Conservation (phyloP, 2,797 vertebrate species). For the Rhinichthys osculus region DNA sequence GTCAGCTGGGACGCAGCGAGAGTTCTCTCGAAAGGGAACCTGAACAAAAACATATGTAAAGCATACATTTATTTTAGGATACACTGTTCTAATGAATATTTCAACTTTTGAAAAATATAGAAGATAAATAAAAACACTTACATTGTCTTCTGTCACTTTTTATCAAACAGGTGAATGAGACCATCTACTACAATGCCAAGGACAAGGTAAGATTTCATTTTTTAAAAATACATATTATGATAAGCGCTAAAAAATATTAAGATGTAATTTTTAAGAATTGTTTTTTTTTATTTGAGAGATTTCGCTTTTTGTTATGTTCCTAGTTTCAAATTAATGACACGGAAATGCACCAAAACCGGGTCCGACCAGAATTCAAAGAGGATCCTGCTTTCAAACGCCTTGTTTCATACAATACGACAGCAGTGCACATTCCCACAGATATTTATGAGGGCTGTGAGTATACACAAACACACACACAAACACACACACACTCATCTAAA, state of each 20-base stretch:
- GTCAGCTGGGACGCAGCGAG: not conserved
- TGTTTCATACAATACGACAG: conserved; percentile 91
- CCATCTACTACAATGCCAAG: conserved; percentile 57
- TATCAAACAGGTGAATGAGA: conserved; percentile 30
- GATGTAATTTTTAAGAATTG: not conserved
- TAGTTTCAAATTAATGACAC: conserved; percentile 85
- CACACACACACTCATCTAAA: not conserved
- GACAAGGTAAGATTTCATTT: conserved; percentile 37
- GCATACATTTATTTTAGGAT: not conserved
- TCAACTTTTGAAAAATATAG: not conserved
- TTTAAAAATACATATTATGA: not conserved
- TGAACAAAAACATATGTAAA: not conserved
- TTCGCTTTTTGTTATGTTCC: conserved; percentile 8
- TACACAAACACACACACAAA: conserved; percentile 31
- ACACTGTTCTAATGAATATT: not conserved
- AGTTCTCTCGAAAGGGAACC: not conserved
- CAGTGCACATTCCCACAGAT: conserved; percentile 96
- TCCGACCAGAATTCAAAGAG: conserved; percentile 85
- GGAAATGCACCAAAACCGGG: conserved; percentile 76
- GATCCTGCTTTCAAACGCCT: conserved; percentile 88
- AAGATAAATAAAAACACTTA: not conserved
- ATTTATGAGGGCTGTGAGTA: conserved; percentile 99
- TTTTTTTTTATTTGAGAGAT: not conserved
- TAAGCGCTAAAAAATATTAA: not conserved
- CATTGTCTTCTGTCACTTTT: not conserved